Percentiles rank a stretch among this genome's conserved stretches.
Evolutionary conservation across 2,888 invertebrate genomes (phyloP).

Genomic region (Ophion slaviceki): DNA sequence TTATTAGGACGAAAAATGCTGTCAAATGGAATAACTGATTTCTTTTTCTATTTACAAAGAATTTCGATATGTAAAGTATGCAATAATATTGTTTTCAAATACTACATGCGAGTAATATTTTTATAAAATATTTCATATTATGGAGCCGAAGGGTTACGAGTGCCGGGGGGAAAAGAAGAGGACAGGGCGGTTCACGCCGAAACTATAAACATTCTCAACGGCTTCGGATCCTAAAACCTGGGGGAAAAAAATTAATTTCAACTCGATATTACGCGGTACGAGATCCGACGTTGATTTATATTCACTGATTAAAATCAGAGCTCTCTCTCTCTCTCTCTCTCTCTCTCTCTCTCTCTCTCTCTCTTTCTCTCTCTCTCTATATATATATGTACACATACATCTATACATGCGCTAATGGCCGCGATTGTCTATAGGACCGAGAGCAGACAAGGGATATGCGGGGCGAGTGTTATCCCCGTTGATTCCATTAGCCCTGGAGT

Average conservation of each 20-base stretch:
- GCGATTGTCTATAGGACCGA: background rate
- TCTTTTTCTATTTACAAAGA: background rate
- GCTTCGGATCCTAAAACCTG: background rate
- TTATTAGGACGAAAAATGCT: background rate
- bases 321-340: conserved; percentile 45
- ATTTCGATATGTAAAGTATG: background rate
- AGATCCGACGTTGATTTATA: conserved; percentile 60
- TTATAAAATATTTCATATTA: background rate
- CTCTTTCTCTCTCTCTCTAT: conserved; percentile 39
- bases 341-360: too few species aligned
- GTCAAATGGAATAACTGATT: background rate
- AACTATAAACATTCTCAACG: background rate
- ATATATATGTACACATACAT: background rate
- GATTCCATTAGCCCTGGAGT: conserved; percentile 58
- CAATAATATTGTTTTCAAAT: background rate
- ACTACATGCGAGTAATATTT: background rate
- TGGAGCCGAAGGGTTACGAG: too few species aligned
- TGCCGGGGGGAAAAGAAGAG: background rate
- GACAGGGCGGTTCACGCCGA: background rate
- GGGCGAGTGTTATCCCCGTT: conserved; percentile 52
- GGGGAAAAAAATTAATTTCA: background rate
- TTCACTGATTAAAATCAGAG: conserved; percentile 62
- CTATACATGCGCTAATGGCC: conserved; percentile 4
- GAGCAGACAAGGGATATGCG: background rate
- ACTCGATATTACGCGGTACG: conserved; percentile 29